These are phyloP conservation scores for Scrobipalpa costella DNA, from an alignment of 2,888 invertebrate genomes.

Conservation along the genomic window DNA sequence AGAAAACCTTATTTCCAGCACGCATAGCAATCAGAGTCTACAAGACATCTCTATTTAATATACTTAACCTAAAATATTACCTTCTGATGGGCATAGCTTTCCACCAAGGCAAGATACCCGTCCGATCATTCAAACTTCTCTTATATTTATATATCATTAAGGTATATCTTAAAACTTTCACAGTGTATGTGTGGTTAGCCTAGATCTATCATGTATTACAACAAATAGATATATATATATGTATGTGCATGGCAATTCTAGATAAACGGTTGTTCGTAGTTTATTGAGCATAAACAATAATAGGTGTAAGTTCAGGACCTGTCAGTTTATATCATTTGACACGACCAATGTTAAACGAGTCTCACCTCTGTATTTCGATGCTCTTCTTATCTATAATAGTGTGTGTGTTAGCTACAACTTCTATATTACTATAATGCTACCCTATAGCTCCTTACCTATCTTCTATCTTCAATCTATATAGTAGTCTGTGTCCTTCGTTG, in stretches of 20 bases:
- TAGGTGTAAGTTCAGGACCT: slow-evolving; percentile 61
- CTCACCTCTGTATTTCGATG: slow-evolving; percentile 37
- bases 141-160: slow-evolving; percentile 53
- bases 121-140: slow-evolving; percentile 57
- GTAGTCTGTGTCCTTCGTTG: slow-evolving; percentile 73
- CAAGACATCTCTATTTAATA: slow-evolving; percentile 30
- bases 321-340: slow-evolving; percentile 51
- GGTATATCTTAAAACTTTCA: slow-evolving; percentile 57
- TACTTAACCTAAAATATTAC: slow-evolving; percentile 29
- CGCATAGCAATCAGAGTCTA: slow-evolving; percentile 55
- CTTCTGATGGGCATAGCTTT: slow-evolving; percentile 56
- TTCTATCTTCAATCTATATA: slow-evolving; percentile 61
- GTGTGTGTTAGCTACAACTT: slow-evolving; percentile 48
- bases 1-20: slow-evolving; percentile 60
- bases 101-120: slow-evolving; percentile 48
- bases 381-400: slow-evolving; percentile 34
- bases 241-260: slow-evolving; percentile 76
- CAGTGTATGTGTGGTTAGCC: slow-evolving; percentile 74
- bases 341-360: slow-evolving; percentile 52
- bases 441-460: slow-evolving; percentile 38
- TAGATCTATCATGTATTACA: slow-evolving; percentile 65
- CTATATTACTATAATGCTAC: slow-evolving; percentile 53
- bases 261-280: slow-evolving; percentile 77
- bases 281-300: slow-evolving; percentile 72
- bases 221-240: slow-evolving; percentile 63